Percentiles rank a stretch among this genome's conserved stretches.
Conservation (phyloP, 1,140 invertebrate species). For the Tenebrio molitor region DNA sequence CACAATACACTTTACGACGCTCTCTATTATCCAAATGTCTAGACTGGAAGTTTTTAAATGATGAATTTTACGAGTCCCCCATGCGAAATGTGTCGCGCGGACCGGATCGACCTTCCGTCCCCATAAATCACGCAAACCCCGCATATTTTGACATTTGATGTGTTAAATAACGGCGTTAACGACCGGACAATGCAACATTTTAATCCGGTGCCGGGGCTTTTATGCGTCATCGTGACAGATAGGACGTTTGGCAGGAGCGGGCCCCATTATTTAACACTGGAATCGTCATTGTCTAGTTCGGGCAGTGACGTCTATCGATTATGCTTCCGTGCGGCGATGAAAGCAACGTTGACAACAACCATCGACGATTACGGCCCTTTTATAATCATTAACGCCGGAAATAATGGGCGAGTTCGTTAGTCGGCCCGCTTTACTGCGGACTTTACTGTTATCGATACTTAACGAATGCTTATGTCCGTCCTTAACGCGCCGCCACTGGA, state of each 20-base stretch:
- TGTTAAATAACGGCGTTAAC: neutral
- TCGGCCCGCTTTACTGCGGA: neutral
- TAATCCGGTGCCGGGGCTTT: neutral
- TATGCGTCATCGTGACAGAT: too few relatives aligned
- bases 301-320: conserved; percentile 14
- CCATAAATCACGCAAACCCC: too few relatives aligned
- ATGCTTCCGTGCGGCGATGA: neutral
- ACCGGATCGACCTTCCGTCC: too few relatives aligned
- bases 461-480: neutral
- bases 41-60: too few relatives aligned
- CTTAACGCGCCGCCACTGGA: neutral
- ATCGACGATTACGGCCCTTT: conserved; percentile 14
- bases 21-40: too few relatives aligned
- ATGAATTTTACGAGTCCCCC: too few relatives aligned
- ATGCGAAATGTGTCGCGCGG: too few relatives aligned
- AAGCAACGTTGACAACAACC: conserved; percentile 5
- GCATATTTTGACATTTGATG: neutral
- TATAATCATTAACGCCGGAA: conserved; percentile 27
- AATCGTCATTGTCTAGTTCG: conserved; percentile 15
- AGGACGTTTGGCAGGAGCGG: too few relatives aligned
- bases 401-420: conserved; percentile 15
- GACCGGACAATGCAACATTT: neutral
- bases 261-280: conserved; percentile 20
- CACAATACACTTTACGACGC: neutral
- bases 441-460: conserved; percentile 29